Conservation (phyloP, 2,113 vertebrate genomes). For the Puntigrus tetrazona region DNA sequence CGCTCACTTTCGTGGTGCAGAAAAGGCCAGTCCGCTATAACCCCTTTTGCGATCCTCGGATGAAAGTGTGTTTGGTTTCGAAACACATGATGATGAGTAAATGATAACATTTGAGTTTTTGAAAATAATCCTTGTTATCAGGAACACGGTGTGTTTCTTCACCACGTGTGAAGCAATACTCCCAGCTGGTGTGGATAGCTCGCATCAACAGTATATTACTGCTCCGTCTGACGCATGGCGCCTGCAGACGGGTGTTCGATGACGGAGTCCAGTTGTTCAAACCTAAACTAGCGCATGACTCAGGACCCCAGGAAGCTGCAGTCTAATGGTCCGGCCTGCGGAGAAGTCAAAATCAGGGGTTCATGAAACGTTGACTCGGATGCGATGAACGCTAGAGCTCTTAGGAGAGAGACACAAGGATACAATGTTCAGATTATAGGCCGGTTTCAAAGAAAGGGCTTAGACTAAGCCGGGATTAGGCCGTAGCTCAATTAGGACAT, state of each 20-base stretch:
- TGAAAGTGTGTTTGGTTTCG: background rate
- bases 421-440: background rate
- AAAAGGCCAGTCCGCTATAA: background rate
- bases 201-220: constrained; percentile 48
- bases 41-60: background rate
- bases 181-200: constrained; percentile 33
- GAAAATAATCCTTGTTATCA: background rate
- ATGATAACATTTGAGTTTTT: background rate
- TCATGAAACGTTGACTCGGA: background rate
- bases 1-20: background rate
- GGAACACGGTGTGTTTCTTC: background rate
- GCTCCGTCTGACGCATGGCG: constrained; percentile 63
- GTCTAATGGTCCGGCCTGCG: background rate
- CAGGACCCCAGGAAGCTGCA: background rate
- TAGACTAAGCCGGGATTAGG: no score
- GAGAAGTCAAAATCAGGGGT: background rate
- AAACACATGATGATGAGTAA: background rate
- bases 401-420: background rate
- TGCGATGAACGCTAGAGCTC: background rate
- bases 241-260: constrained; percentile 58
- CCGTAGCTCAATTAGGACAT: no score
- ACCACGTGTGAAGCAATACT: constrained; percentile 25
- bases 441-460: no score
- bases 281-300: constrained; percentile 58
- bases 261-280: constrained; percentile 64